A percentile compares a stretch with the other conserved stretches of the same genome.
Evolutionary conservation across 2,797 vertebrate genomes (phyloP).

Genomic region (Tamandua tetradactyla): DNA sequence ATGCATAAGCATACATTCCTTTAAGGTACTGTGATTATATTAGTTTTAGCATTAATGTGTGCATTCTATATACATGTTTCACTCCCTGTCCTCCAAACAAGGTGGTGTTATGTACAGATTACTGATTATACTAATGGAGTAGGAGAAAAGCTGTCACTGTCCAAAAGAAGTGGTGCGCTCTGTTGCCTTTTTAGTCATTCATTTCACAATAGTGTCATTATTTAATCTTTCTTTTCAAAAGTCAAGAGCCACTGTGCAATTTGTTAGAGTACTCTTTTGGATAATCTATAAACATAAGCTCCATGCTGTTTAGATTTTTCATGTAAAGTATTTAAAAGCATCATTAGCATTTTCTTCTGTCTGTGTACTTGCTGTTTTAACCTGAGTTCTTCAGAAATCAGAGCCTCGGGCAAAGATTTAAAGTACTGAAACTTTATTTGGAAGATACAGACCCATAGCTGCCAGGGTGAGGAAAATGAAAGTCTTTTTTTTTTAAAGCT

Average conservation of each 20-base stretch:
- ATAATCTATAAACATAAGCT: slow-evolving; percentile 91
- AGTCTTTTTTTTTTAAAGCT: background rate
- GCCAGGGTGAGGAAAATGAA: background rate
- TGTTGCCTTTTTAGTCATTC: slow-evolving; percentile 86
- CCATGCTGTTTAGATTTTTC: slow-evolving; percentile 89
- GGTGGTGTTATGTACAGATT: slow-evolving; percentile 20
- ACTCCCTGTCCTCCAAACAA: background rate
- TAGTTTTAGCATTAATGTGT: slow-evolving; percentile 37
- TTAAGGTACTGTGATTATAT: slow-evolving; percentile 57
- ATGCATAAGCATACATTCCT: slow-evolving; percentile 56
- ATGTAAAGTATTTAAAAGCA: slow-evolving; percentile 88
- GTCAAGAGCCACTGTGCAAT: slow-evolving; percentile 89
- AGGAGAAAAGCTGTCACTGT: slow-evolving; percentile 82
- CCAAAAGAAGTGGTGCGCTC: slow-evolving; percentile 81
- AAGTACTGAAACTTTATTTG: background rate
- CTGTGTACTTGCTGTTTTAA: slow-evolving; percentile 86
- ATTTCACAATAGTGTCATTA: slow-evolving; percentile 86
- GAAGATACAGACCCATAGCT: background rate
- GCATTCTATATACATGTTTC: slow-evolving; percentile 37
- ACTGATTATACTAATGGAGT: slow-evolving; percentile 12
- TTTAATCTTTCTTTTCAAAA: slow-evolving; percentile 82
- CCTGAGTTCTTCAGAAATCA: background rate
- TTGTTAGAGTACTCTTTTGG: slow-evolving; percentile 92
- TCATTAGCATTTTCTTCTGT: slow-evolving; percentile 89
- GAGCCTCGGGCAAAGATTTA: background rate